A percentile compares a stretch with the other conserved stretches of the same genome.
Conservation (phyloP, 1,140 invertebrate species). For the Ceratina calcarata region DNA sequence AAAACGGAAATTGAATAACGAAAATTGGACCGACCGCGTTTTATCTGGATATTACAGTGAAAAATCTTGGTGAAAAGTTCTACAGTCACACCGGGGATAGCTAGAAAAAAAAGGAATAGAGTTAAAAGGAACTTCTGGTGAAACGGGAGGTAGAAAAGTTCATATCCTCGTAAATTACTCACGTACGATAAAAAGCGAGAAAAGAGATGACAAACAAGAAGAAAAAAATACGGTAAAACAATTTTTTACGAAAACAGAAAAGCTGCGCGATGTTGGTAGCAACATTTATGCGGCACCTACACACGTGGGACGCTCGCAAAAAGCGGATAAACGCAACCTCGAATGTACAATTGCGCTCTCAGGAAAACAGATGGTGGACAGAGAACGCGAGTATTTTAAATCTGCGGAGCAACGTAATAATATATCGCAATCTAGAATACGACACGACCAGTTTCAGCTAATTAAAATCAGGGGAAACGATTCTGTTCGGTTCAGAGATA, state of each 20-base stretch:
- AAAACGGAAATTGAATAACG: not conserved
- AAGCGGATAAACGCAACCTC: not conserved
- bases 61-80: constrained; percentile 1
- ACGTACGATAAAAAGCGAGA: not conserved
- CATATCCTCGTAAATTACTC: constrained; percentile 25
- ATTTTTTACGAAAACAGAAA: constrained; percentile 14
- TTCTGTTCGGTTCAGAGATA: too few species aligned
- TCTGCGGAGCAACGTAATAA: too few species aligned
- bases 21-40: constrained; percentile 10
- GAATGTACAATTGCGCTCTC: too few species aligned
- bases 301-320: not conserved
- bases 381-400: too few species aligned
- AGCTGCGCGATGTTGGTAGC: too few species aligned
- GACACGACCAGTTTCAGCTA: too few species aligned
- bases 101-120: too few species aligned
- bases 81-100: not conserved
- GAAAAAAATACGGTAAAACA: not conserved
- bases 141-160: constrained; percentile 17
- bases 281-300: not conserved
- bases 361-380: too few species aligned
- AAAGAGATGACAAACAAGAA: not conserved
- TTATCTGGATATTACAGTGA: constrained; percentile 20
- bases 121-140: constrained; percentile 2
- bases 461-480: too few species aligned
- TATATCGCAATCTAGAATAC: too few species aligned